These are phyloP conservation scores for Pimpla rufipes DNA, from an alignment of 2,888 invertebrate species.

Conservation along the genomic window DNA sequence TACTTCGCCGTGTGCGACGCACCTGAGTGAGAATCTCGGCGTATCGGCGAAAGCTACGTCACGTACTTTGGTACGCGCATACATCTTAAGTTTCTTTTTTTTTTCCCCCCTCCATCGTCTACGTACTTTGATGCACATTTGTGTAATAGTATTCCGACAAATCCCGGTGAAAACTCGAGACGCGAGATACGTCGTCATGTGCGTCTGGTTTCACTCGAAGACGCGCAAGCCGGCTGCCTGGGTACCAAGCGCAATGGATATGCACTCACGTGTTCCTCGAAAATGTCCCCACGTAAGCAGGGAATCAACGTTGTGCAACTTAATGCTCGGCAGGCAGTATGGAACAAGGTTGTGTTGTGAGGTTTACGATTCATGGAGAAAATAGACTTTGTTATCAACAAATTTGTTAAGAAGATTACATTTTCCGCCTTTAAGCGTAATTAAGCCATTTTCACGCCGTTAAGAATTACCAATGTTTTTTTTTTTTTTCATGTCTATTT, in stretches of 20 bases:
- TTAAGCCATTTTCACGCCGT: too few species aligned
- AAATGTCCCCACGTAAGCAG: background rate
- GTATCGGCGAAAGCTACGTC: background rate
- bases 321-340: background rate
- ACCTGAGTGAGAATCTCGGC: background rate
- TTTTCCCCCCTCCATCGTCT: background rate
- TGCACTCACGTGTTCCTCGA: background rate
- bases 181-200: background rate
- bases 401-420: too few species aligned
- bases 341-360: background rate
- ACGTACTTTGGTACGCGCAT: background rate
- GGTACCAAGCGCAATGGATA: background rate
- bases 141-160: conserved; percentile 13
- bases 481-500: too few species aligned
- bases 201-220: background rate
- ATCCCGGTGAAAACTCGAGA: conserved; percentile 10
- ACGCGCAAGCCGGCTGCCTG: background rate
- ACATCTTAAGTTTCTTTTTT: background rate
- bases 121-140: background rate
- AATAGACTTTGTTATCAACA: too few species aligned
- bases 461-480: too few species aligned
- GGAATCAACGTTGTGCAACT: background rate
- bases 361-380: background rate
- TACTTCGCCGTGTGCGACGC: background rate
- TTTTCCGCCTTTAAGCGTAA: too few species aligned